Evolutionary conservation across 2,797 vertebrate species (phyloP).

Genomic region (Phrynocephalus guinanensis): DNA sequence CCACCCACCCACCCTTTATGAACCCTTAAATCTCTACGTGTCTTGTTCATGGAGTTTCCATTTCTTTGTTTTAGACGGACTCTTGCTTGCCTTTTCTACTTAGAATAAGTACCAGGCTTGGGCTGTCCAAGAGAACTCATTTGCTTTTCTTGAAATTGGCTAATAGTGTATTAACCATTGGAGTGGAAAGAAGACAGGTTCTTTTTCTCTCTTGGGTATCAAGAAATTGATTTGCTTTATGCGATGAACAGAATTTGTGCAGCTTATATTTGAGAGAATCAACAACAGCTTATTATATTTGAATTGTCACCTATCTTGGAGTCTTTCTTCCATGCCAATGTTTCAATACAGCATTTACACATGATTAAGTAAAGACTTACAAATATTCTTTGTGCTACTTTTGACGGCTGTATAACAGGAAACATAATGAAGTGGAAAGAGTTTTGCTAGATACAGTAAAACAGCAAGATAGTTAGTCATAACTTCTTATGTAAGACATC

Average conservation of each 20-base stretch:
- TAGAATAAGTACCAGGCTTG: constrained; percentile 73
- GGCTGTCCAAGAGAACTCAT: constrained; percentile 63
- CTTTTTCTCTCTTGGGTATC: constrained; percentile 65
- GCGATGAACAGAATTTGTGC: constrained; percentile 62
- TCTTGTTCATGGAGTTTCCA: constrained; percentile 75
- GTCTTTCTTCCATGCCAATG: constrained; percentile 51
- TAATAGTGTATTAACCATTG: constrained; percentile 63
- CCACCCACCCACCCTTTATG: constrained; percentile 72
- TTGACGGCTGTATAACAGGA: constrained; percentile 55
- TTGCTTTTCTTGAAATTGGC: constrained; percentile 40
- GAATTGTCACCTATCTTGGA: constrained; percentile 63
- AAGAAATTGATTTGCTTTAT: constrained; percentile 61
- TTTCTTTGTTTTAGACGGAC: constrained; percentile 75
- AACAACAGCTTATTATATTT: constrained; percentile 32
- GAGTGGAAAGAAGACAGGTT: constrained; percentile 70
- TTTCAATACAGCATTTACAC: constrained; percentile 15
- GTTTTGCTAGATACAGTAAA: constrained; percentile 55
- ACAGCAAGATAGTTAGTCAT: constrained; percentile 41
- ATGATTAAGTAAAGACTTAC: constrained; percentile 49
- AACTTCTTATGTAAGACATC: constrained; percentile 1
- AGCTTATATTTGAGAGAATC: constrained; percentile 49
- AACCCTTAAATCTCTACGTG: constrained; percentile 74
- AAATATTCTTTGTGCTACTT: constrained; percentile 56
- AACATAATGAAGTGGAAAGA: constrained; percentile 55
- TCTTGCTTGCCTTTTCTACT: constrained; percentile 66